Evolutionary conservation across 2,888 invertebrate genomes (phyloP).

Genomic region (Nasonia oneida): DNA sequence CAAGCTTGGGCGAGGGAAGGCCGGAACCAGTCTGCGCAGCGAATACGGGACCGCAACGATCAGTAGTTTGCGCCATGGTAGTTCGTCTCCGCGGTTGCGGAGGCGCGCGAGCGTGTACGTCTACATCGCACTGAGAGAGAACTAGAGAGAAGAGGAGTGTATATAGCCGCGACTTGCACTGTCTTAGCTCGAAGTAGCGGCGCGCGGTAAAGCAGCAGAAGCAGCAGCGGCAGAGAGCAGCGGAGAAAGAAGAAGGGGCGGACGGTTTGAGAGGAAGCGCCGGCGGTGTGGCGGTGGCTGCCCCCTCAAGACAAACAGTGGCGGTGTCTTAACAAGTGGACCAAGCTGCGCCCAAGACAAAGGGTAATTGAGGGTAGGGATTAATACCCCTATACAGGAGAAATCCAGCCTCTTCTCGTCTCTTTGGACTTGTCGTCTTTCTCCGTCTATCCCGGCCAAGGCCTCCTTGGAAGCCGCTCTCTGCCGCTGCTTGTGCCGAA

Average conservation of each 20-base stretch:
- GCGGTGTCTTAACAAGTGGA: constrained; percentile 80
- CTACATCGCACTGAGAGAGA: constrained; percentile 69
- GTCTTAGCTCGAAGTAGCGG: constrained; percentile 64
- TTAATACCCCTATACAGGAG: constrained; percentile 79
- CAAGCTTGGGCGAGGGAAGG: constrained; percentile 4
- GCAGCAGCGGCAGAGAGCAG: not conserved
- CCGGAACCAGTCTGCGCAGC: constrained; percentile 52
- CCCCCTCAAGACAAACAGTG: constrained; percentile 79
- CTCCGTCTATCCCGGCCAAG: constrained; percentile 45
- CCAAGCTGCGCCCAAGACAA: constrained; percentile 80
- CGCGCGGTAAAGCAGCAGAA: constrained; percentile 53
- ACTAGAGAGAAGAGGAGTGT: constrained; percentile 1
- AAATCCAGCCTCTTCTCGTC: constrained; percentile 72
- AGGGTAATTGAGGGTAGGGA: constrained; percentile 80
- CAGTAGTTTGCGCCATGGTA: constrained; percentile 75
- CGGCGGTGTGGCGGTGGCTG: constrained; percentile 60
- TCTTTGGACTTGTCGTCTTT: constrained; percentile 70
- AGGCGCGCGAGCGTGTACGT: constrained; percentile 75
- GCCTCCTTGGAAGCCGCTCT: not conserved
- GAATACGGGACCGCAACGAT: constrained; percentile 77
- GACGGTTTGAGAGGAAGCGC: constrained; percentile 20
- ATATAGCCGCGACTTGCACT: constrained; percentile 49
- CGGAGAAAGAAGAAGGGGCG: constrained; percentile 31
- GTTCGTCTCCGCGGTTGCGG: constrained; percentile 78
- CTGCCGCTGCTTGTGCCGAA: constrained; percentile 26